Evolutionary conservation across 2,888 invertebrate species (phyloP).

Genomic region (Emmelina monodactyla): DNA sequence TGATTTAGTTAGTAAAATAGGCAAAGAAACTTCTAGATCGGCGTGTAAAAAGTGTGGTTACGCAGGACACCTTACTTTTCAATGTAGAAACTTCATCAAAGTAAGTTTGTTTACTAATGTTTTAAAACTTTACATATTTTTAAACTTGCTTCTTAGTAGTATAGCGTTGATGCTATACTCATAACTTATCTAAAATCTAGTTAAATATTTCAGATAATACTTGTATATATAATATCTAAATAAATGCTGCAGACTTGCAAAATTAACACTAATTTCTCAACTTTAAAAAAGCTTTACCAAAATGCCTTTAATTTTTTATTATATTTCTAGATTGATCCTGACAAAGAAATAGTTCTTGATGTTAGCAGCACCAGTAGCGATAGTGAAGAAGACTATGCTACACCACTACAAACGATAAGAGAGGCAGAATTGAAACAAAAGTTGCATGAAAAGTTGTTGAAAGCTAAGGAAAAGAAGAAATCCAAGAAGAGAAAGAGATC

Average conservation of each 20-base stretch:
- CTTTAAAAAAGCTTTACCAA: no score
- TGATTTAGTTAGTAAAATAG: constrained; percentile 54
- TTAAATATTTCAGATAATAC: no score
- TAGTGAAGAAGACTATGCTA: constrained; percentile 81
- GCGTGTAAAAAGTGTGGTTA: constrained; percentile 97
- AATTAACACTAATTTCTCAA: no score
- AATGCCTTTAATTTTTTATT: no score
- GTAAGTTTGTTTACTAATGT: constrained; percentile 49
- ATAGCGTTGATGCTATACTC: no score
- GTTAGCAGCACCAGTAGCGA: constrained; percentile 95
- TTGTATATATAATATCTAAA: no score
- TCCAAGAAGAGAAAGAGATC: constrained; percentile 40
- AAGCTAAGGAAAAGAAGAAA: constrained; percentile 65
- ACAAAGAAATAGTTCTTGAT: constrained; percentile 91
- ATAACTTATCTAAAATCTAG: no score
- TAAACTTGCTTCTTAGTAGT: constrained; percentile 1
- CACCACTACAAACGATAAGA: constrained; percentile 81
- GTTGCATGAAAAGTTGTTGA: constrained; percentile 68
- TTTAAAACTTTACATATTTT: background rate
- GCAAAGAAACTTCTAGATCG: constrained; percentile 79
- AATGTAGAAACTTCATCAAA: constrained; percentile 95
- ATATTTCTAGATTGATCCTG: constrained; percentile 79
- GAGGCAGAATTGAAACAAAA: constrained; percentile 80
- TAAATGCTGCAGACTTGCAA: no score
- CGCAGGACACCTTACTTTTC: constrained; percentile 94